Percentiles rank a stretch among this genome's conserved stretches.
Evolutionary conservation across 1,140 invertebrate genomes (phyloP).

Genomic region (Drosophila watanabei): DNA sequence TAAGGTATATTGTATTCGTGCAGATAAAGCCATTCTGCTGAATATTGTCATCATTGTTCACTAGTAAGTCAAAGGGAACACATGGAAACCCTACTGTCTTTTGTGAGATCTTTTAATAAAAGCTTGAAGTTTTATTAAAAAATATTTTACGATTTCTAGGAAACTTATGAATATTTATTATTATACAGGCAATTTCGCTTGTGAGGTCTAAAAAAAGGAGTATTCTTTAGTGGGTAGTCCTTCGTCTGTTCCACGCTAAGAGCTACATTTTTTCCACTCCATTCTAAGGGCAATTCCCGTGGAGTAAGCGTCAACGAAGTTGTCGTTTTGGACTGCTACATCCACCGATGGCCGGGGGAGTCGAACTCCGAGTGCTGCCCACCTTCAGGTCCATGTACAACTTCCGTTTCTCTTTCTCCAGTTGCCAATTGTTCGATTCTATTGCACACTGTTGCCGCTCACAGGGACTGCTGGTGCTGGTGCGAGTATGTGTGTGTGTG

Average conservation of each 20-base stretch:
- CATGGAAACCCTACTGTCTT: too few species aligned
- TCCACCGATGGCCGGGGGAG: slow-evolving; percentile 26
- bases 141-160: background rate
- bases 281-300: slow-evolving; percentile 59
- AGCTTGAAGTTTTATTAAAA: background rate
- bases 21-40: background rate
- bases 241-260: background rate
- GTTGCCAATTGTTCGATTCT: slow-evolving; percentile 78
- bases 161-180: background rate
- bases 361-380: slow-evolving; percentile 1
- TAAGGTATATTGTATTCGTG: slow-evolving; percentile 8
- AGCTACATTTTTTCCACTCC: slow-evolving; percentile 9
- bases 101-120: background rate
- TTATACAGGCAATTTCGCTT: too few species aligned
- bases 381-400: slow-evolving; percentile 26
- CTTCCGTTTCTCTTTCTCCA: slow-evolving; percentile 24
- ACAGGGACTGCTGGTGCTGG: slow-evolving; percentile 17
- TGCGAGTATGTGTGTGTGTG: slow-evolving; percentile 14
- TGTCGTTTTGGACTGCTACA: slow-evolving; percentile 80
- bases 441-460: slow-evolving; percentile 81
- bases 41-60: too few species aligned
- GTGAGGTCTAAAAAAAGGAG: too few species aligned
- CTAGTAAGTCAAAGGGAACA: background rate
- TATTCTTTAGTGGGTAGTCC: slow-evolving; percentile 1
- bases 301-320: slow-evolving; percentile 75